These are phyloP conservation scores for Bryconaethiops microstoma DNA, from an alignment of 2,797 vertebrate genomes.

Conservation along the genomic window DNA sequence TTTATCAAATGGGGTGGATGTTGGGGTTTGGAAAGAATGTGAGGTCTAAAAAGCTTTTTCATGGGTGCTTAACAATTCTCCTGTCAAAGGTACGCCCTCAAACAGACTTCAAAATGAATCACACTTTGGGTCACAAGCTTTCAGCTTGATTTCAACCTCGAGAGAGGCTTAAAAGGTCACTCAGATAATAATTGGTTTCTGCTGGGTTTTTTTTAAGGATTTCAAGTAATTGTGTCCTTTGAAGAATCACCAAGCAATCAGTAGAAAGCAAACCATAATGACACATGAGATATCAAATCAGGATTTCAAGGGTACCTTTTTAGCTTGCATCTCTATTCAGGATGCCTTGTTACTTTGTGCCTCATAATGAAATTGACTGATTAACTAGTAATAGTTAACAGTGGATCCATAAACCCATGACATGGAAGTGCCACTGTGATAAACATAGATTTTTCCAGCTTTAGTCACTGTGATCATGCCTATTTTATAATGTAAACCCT, in stretches of 20 bases:
- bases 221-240: conserved; percentile 39
- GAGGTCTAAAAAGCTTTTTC: neutral
- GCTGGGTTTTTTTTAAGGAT: conserved; percentile 13
- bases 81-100: conserved; percentile 5
- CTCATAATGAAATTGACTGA: neutral
- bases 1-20: no score
- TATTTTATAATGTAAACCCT: no score
- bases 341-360: neutral
- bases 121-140: neutral
- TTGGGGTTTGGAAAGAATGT: neutral
- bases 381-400: neutral
- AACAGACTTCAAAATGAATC: conserved; percentile 11
- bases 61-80: neutral
- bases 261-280: conserved; percentile 26
- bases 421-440: neutral
- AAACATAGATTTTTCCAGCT: neutral
- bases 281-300: conserved; percentile 14
- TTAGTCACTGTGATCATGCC: neutral
- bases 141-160: conserved; percentile 29
- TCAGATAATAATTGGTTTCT: conserved; percentile 44
- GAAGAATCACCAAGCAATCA: conserved; percentile 28
- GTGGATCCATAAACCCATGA: neutral
- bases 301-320: conserved; percentile 24
- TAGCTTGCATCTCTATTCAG: neutral
- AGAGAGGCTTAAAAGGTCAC: conserved; percentile 40